Conservation (phyloP, 2,888 invertebrate species). For the Volucella bombylans region DNA sequence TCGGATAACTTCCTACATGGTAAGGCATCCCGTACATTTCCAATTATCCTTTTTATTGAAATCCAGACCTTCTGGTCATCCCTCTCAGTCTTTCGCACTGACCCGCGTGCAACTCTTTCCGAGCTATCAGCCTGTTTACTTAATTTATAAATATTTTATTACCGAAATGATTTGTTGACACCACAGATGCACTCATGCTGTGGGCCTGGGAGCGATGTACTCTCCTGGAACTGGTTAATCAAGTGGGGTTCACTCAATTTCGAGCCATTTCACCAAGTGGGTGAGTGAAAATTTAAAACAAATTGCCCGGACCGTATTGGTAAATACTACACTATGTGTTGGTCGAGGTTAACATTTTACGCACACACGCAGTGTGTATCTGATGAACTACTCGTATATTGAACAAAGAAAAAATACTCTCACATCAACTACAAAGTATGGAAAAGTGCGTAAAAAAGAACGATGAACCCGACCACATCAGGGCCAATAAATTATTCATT, state of each 20-base stretch:
- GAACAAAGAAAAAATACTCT: slow-evolving; percentile 9
- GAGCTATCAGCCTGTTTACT: slow-evolving; percentile 54
- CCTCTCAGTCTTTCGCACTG: too few relatives aligned
- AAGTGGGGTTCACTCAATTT: slow-evolving; percentile 42
- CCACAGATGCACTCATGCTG: slow-evolving; percentile 58
- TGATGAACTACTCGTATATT: background rate
- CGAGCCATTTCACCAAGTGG: slow-evolving; percentile 2
- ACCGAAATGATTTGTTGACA: slow-evolving; percentile 67
- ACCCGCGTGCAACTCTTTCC: background rate
- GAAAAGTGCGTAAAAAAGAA: slow-evolving; percentile 44
- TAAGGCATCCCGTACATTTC: slow-evolving; percentile 34
- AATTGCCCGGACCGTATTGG: slow-evolving; percentile 20
- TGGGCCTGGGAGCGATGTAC: background rate
- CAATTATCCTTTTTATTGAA: slow-evolving; percentile 35
- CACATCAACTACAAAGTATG: slow-evolving; percentile 4
- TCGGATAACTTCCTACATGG: background rate
- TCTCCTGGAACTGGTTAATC: slow-evolving; percentile 12
- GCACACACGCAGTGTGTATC: background rate
- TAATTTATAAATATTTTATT: slow-evolving; percentile 69
- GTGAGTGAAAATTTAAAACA: slow-evolving; percentile 28
- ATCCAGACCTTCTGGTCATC: too few relatives aligned
- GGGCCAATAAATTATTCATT: slow-evolving; percentile 60
- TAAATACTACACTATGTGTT: background rate
- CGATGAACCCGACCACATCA: slow-evolving; percentile 27
- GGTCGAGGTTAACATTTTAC: slow-evolving; percentile 43